Evolutionary conservation across 2,113 vertebrate species (phyloP), one percentile per base, ranked within the genome.

Genomic region (Symphodus melops): DNA sequence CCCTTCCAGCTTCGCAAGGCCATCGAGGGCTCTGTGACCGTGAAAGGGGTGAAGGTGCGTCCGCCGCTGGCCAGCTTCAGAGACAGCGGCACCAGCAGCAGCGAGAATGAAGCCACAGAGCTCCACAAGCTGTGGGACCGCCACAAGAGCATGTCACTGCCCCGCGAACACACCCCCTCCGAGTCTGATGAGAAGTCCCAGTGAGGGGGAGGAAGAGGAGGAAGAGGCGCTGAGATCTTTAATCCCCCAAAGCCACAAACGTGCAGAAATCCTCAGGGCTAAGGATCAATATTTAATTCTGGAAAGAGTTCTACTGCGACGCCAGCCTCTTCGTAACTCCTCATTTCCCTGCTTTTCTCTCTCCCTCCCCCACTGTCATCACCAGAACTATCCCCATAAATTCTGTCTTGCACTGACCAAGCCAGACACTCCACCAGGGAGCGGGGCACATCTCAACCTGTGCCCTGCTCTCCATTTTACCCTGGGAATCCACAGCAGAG

Each of bases 11-110:
- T 99, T 70, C 96, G 97, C 23, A 99, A 99, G 79, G 98, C 97
- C 67, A 98, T 99, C 0, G 98, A 99, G 88, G 97, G 98, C 72
- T 98, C 98, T 0, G 94, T 99, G 90, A 99, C 96, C 0, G 95
- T 94, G 73, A 98, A 98, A 76, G 98, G 97, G 0, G 96, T 95
- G 80, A 99, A 98, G 82, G 96, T 98, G 48, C 95, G 97, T 44
- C 98, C 97, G 0, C 97, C 98, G 0, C 94, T 99, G 11, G 97
- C 98, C 88, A 99, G 97, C 83, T 99, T 99, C 94, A 93, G 97
- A 0, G 95, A 98, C 92, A 97, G 96, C 62, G 96, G 94, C 2
- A 94, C 96, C 85, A 99, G 97, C 81, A 95, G 96, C 90, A 94
- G 95, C 0, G 96, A 99, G 81, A 95, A 95, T 0, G 98, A 99